Evolutionary conservation across 2,113 vertebrate genomes (phyloP), one percentile per base, ranked within the genome.

Genomic region (Gobio gobio): DNA sequence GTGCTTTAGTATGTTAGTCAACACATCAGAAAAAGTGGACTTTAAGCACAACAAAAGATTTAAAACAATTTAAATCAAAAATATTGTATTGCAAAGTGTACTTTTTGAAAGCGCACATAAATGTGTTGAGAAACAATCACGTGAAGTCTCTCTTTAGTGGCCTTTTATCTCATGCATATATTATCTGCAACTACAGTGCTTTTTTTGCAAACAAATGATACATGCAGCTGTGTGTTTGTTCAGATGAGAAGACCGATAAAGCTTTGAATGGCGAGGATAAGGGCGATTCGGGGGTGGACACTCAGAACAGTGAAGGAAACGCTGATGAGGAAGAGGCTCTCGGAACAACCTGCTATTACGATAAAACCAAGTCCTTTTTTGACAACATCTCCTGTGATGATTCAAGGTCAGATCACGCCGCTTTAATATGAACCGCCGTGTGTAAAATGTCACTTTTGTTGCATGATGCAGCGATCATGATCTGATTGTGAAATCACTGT

Each of bases 301-400:
- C 92, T 13, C 97, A 90, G 89, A 98, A 95, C 92, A 97, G 94
- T 0, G 97, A 98, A 94, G 97, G 94, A 72, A 94, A 97, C 77
- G 94, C 92, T 0, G 97, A 97, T 66, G 97, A 99, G 78, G 98
- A 98, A 49, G 97, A 98, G 59, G 92, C 95, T 0, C 95, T 94
- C 63, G 95, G 93, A 26, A 95, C 96, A 79, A 93, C 96, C 56
- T 97, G 96, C 89, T 99, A 99, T 90, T 99, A 99, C 22, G 98
- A 99, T 93, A 99, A 99, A 95, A 95, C 98, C 90, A 99, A 99
- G 92, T 99, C 98, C 82, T 99, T 99, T 94, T 99, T 99, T 73
- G 98, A 99, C 91, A 99, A 99, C 92, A 97, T 99, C 92, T 99
- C 97, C 83, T 97, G 96, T 92, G 97, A 99, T 82, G 97, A 97